Base-by-base conservation (phyloP, 2,113 vertebrate genomes). In the Talpa occidentalis region DNA sequence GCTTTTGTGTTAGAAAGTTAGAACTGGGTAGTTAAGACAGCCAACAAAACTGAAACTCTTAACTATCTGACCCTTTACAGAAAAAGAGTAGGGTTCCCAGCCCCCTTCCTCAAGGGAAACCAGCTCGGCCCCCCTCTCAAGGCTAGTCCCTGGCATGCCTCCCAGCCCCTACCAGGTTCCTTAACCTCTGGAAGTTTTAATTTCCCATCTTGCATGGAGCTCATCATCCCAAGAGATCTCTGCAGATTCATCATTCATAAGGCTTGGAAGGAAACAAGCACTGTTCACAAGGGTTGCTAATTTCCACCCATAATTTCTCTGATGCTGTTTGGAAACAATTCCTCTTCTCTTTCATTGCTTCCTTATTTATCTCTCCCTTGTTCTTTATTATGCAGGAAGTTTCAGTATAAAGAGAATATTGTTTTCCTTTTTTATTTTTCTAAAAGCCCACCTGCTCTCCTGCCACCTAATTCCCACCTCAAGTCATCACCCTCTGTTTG, bases 371-470 rank as follows among this genome's bases (percentile, higher is more conserved):
- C 42, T 17, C 54, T 90, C 74, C 59, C 92, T 89, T 92, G 62
- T 89, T 92, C 89, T 95, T 92, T 69, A 93, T 24, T 17, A 80
- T 24, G 62, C 49, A 10, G 90, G 47, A 73, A 40, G 49, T 93
- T 49, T 62, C 52, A 90, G 44, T 22, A 40, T 72, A 60, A 87
- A 88, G 1, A 78, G 3, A 35, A 95, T 30, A 67, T 0, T 47
- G 17, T 56, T 85, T 93, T 72, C 37, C n/a, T 90, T 89, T 81
- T 54, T 16, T 60, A 69, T 26, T 54, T 73, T 60, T 82, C 59
- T 66, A 89, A 89, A 93, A 82, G 83, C 80, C 90, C 86, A 28
- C 74, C 88, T 93, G 66, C 83, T 64, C 49, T 73, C 74, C 88
- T 78, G 40, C 60, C 90, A 67, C 42, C 54, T 62, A 47, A 66